Conservation (phyloP, 2,797 vertebrate genomes). For the Nyctalus aviator region DNA sequence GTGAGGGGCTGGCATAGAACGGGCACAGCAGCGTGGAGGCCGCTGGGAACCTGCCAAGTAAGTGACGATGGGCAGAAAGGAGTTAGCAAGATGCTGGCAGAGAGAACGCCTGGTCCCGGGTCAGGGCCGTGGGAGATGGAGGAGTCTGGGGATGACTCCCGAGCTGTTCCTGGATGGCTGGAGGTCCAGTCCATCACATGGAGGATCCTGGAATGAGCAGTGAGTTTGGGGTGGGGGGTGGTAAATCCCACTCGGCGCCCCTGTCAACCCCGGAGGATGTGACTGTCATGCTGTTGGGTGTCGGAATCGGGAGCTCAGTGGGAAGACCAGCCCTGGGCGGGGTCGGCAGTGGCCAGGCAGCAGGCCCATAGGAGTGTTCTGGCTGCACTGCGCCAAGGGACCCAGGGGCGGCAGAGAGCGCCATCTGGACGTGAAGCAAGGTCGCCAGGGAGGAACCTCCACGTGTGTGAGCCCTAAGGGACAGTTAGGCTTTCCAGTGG, state of each 20-base stretch:
- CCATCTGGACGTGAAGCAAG: accelerated
- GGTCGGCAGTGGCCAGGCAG: accelerated
- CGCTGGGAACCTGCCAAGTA: not conserved
- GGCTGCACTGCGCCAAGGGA: accelerated
- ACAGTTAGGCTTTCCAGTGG: accelerated
- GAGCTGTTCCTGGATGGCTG: not conserved
- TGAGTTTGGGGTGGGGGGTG: not conserved
- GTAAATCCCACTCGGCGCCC: not conserved
- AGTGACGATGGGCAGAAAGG: not conserved
- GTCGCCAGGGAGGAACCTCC: not conserved
- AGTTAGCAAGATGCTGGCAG: accelerated
- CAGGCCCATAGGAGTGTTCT: too few relatives aligned
- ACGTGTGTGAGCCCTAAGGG: not conserved
- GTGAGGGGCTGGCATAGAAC: not conserved
- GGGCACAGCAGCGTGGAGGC: accelerated
- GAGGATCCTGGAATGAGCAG: not conserved
- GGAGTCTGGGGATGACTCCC: not conserved
- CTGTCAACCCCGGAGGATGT: not conserved
- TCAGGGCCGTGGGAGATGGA: accelerated
- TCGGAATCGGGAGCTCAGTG: not conserved
- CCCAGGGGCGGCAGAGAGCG: not conserved
- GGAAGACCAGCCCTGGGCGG: accelerated
- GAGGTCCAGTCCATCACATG: too few relatives aligned
- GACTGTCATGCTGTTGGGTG: accelerated
- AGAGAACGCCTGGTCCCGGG: accelerated